These are phyloP conservation scores for Mesocentrotus franciscanus DNA, from an alignment of 53 echinoderm and acorn worm species.

Conservation along the genomic window DNA sequence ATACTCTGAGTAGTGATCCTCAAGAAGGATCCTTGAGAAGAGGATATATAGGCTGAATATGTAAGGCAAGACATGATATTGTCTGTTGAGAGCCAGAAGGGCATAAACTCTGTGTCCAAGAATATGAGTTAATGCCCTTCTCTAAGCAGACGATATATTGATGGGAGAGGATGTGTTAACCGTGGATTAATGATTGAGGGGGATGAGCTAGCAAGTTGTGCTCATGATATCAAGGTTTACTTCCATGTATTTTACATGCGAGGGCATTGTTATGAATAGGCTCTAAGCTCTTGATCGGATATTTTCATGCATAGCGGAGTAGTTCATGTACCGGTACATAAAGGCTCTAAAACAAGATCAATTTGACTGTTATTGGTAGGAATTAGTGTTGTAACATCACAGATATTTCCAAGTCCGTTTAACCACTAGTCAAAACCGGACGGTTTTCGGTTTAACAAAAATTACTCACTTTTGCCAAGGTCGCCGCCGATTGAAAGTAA, in stretches of 20 bases:
- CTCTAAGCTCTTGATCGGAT: neutral
- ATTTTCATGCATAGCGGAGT: neutral
- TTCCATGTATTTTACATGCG: neutral
- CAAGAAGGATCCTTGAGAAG: neutral
- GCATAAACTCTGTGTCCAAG: no score
- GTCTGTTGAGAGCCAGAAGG: no score
- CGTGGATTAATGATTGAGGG: neutral
- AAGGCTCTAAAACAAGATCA: neutral
- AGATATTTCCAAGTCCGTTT: no score
- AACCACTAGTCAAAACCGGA: no score
- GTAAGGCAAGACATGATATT: neutral
- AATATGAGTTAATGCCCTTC: no score
- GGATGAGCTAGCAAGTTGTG: neutral
- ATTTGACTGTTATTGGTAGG: no score
- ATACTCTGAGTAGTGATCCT: neutral
- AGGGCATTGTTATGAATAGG: slow-evolving; percentile 4
- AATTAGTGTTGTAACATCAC: no score
- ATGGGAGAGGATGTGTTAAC: neutral
- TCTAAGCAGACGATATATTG: neutral
- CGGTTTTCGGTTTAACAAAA: no score
- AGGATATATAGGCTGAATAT: neutral
- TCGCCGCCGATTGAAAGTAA: no score
- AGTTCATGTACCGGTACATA: neutral
- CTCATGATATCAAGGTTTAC: neutral
- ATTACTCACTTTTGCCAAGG: no score